Base-by-base conservation (phyloP, 23 tunicate species). In the Phallusia fumigata region DNA sequence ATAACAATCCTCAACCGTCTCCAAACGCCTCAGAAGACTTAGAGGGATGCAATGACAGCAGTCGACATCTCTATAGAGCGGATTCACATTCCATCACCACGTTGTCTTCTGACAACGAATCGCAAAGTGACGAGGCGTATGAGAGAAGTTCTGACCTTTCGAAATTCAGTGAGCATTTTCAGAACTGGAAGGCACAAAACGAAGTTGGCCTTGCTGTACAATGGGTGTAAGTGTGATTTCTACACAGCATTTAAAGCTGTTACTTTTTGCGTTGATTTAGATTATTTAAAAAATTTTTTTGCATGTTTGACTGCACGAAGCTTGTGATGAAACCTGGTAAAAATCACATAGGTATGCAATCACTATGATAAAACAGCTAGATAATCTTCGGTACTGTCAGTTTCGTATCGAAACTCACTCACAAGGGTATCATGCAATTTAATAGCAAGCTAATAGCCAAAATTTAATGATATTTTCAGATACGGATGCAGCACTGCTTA, bases 401-500 rank as follows among this genome's bases (percentile, higher is more conserved):
- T n/a, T n/a, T n/a, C n/a, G n/a, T n/a, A n/a, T n/a, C n/a, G n/a
- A n/a, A n/a, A n/a, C n/a, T n/a, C n/a, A n/a, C n/a, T n/a, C n/a
- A n/a, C n/a, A n/a, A n/a, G n/a, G n/a, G n/a, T n/a, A n/a, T n/a
- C n/a, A n/a, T n/a, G n/a, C n/a, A n/a, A n/a, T n/a, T n/a, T n/a
- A n/a, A n/a, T n/a, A n/a, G n/a, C n/a, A n/a, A n/a, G 31, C 32
- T 5, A 65, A 65, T 2, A 3, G 11, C 11, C 8, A 40, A 40
- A 40, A 40, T 3, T 40, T 6, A 5, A 31, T 74, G 13, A 0
- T 19, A 3, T 77, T 40, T 79, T 5, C 65, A 87, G 91, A 35
- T 92, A 92, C 76, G 91, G 97, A 1, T 92, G 97, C 82, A 84
- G 84, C 31, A 84, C 82, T 8, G 19, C 82, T 0, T 81, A 92